phyloP scores from a whole-genome alignment of 2,888 invertebrate species.

The Napeogenes inachia region DNA sequence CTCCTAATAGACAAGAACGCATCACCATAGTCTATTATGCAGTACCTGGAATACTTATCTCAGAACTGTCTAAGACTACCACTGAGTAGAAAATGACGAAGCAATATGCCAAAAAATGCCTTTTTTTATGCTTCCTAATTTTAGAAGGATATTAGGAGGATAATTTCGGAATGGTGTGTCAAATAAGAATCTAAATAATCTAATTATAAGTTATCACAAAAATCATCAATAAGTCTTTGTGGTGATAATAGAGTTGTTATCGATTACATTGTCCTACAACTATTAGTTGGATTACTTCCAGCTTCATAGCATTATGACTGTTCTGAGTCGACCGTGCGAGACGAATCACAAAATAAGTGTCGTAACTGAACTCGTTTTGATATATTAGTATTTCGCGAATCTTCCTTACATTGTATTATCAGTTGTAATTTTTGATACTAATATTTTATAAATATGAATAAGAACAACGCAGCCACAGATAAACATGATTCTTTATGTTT shows the following conservation, averaged over 20 bases:
- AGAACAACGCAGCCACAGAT: too few relatives aligned
- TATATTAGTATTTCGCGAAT: slow-evolving; percentile 37
- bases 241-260: slow-evolving; percentile 39
- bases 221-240: slow-evolving; percentile 18
- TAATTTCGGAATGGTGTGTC: too few relatives aligned
- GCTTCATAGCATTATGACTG: slow-evolving; percentile 40
- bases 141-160: too few relatives aligned
- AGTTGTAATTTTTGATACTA: background rate
- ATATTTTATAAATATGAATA: too few relatives aligned
- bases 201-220: slow-evolving; percentile 31
- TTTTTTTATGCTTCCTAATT: too few relatives aligned
- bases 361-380: slow-evolving; percentile 42
- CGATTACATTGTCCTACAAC: slow-evolving; percentile 51
- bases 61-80: slow-evolving; percentile 23
- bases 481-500: too few relatives aligned
- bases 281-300: slow-evolving; percentile 60
- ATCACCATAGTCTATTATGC: slow-evolving; percentile 14
- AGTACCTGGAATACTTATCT: background rate
- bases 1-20: slow-evolving; percentile 22
- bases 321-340: slow-evolving; percentile 54
- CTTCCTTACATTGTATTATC: slow-evolving; percentile 30
- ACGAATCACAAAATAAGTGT: slow-evolving; percentile 45
- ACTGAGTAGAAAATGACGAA: too few relatives aligned
- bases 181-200: too few relatives aligned
- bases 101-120: too few relatives aligned